Evolutionary conservation across 2,797 vertebrate genomes (phyloP).

Genomic region (Mus spretus): DNA sequence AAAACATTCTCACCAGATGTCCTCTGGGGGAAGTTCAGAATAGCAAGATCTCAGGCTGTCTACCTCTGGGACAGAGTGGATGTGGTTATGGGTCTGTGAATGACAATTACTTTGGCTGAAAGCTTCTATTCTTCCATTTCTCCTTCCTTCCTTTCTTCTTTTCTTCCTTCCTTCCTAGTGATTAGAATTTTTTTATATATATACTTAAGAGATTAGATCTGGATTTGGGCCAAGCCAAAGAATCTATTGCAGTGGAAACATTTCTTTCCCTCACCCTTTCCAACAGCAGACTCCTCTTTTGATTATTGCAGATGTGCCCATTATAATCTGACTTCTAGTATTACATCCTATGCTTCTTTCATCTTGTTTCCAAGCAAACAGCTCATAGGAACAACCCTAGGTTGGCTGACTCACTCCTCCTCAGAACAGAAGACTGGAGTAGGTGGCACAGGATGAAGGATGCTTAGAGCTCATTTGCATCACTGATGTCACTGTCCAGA

Average conservation of each 20-base stretch:
- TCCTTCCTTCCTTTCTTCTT: neutral
- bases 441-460: neutral
- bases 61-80: neutral
- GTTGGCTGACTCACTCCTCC: neutral
- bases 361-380: neutral
- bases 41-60: neutral
- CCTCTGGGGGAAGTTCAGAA: neutral
- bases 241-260: neutral
- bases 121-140: neutral
- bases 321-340: neutral
- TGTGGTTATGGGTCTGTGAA: neutral
- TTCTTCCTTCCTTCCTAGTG: neutral
- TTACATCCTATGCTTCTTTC: neutral
- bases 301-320: neutral
- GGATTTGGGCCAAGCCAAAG: neutral
- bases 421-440: constrained; percentile 4
- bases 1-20: neutral
- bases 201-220: neutral
- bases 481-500: neutral
- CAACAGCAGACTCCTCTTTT: neutral
- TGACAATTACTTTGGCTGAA: neutral
- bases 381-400: neutral
- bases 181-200: neutral
- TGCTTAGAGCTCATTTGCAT: neutral
- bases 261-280: neutral